Base-by-base conservation (phyloP, 1,140 invertebrate genomes). In the Papilio polytes region DNA sequence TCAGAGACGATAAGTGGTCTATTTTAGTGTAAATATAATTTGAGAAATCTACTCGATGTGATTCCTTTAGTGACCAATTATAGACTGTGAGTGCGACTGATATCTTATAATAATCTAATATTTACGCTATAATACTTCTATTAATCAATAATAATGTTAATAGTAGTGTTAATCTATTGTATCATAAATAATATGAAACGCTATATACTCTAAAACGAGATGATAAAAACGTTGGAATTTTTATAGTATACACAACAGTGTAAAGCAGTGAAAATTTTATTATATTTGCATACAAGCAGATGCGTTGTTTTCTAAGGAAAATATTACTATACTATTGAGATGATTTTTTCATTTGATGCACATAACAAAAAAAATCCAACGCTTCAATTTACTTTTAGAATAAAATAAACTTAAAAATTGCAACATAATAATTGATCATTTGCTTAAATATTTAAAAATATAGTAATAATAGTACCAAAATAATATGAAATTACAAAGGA, bases 401-500 rank as follows among this genome's bases (percentile, higher is more conserved):
- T 18, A 63, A 63, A 66, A 13, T 18, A 8, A 66, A 22, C 22
- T 10, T 12, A 66, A 66, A 66, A 31, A 66, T 3, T 66, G 63
- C 63, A 66, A 66, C 22, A 66, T 15, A 66, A 66, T 7, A 31
- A 15, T 26, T 13, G 2, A 66, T 26, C 10, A 66, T 36, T 12
- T 15, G 22, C 63, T 66, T 15, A 10, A 66, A 66, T 53, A 22
- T 48, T 48, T 56, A 36, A 26, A 48, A 48, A 76, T 51, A 12
- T 8, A 22, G n/a, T 51, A 74, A 74, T 46, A 18, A 48, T 20
- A 31, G 26, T 66, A 31, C 15, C 63, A 13, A 48, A 48, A n/a
- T 56, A 80, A 78, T 73, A 63, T 12, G 2, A 63, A 26, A 66
- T 36, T 36, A 66, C 63, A 66, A 66, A 63, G 51, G 41, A 80